phyloP scores from a whole-genome alignment of 2,113 vertebrate species.

The Haliaeetus leucogaster region DNA sequence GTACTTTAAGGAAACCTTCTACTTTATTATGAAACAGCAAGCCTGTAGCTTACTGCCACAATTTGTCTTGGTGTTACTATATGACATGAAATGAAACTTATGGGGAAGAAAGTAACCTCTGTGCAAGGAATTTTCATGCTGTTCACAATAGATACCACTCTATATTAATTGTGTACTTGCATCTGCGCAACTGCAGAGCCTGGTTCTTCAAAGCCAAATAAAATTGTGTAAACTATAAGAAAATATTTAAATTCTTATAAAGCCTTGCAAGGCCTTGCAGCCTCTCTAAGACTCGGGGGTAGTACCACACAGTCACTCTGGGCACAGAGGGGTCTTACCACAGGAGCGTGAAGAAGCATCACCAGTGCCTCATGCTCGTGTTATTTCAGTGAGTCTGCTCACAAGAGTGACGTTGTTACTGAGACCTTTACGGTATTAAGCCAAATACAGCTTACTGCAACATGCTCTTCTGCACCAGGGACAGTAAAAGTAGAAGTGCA shows the following conservation, averaged over 20 bases:
- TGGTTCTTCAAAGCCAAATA: background rate
- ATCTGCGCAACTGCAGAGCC: background rate
- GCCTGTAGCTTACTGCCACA: background rate
- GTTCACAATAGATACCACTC: background rate
- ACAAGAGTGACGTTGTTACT: background rate
- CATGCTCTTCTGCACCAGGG: background rate
- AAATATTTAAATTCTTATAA: background rate
- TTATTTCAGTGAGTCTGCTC: background rate
- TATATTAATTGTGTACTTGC: background rate
- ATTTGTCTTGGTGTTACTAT: background rate
- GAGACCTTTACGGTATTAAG: background rate
- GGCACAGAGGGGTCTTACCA: background rate
- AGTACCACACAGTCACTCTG: background rate
- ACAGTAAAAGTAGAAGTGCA: background rate
- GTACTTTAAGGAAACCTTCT: background rate
- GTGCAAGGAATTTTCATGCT: background rate
- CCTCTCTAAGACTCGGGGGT: background rate
- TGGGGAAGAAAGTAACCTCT: background rate
- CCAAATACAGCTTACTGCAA: background rate
- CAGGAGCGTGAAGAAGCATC: background rate
- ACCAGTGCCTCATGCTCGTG: background rate
- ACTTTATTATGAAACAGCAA: background rate
- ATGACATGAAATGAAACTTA: background rate
- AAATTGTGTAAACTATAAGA: background rate
- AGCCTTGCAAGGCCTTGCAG: background rate